Percentiles rank a stretch among this genome's conserved stretches.
Conservation (phyloP, 2,888 invertebrate species). For the Pemphredon lugubris region DNA sequence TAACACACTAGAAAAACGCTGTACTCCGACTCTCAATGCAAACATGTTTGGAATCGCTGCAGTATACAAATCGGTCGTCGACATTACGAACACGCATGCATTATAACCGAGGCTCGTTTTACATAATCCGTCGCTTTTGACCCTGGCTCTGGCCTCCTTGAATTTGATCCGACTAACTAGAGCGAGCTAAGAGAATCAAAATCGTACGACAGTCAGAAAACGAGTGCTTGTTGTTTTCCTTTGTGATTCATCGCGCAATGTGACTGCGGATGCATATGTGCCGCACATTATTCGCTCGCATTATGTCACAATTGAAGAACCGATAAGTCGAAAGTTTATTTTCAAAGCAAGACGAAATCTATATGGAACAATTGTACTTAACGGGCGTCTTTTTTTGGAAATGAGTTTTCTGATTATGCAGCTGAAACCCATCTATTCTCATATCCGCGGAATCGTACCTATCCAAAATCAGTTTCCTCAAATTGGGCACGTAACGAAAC, state of each 20-base stretch:
- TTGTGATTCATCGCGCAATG: not conserved
- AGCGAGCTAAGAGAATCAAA: not conserved
- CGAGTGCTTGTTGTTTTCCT: too few relatives aligned
- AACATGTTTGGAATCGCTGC: slow-evolving; percentile 26
- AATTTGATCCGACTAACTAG: slow-evolving; percentile 7
- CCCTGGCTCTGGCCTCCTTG: slow-evolving; percentile 27
- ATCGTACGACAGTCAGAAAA: not conserved
- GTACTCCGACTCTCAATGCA: too few relatives aligned
- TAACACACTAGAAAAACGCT: too few relatives aligned
- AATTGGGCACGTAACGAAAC: slow-evolving; percentile 60
- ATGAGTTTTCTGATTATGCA: too few relatives aligned
- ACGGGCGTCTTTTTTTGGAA: too few relatives aligned
- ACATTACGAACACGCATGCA: slow-evolving; percentile 25
- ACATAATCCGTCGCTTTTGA: slow-evolving; percentile 19
- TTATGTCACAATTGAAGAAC: too few relatives aligned
- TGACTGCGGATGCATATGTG: too few relatives aligned
- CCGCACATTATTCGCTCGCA: too few relatives aligned
- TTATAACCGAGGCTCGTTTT: slow-evolving; percentile 20
- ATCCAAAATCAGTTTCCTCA: slow-evolving; percentile 63
- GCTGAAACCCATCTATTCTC: not conserved
- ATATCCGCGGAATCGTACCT: slow-evolving; percentile 42
- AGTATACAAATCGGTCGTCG: slow-evolving; percentile 37
- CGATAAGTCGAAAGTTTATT: too few relatives aligned
- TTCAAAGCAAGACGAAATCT: too few relatives aligned
- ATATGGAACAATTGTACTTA: too few relatives aligned